Conservation (phyloP, 2,113 vertebrate species). For the Laticauda colubrina region DNA sequence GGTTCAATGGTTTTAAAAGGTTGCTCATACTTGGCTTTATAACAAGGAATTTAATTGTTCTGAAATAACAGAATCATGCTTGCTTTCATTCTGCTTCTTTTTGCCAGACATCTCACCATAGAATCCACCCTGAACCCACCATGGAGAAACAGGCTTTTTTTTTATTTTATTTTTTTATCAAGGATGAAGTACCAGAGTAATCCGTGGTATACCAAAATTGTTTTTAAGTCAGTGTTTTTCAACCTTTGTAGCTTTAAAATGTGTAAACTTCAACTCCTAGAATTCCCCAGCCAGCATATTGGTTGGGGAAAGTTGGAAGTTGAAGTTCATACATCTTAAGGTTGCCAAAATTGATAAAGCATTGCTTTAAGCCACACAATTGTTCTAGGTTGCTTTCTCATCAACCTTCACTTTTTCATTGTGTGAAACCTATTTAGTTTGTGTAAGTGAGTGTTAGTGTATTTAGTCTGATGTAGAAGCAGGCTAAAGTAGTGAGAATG, state of each 20-base stretch:
- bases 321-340: not conserved
- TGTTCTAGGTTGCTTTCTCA: conserved; percentile 64
- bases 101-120: conserved; percentile 54
- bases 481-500: conserved; percentile 28
- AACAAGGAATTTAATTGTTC: conserved; percentile 92
- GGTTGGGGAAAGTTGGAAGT: not conserved
- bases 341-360: not conserved
- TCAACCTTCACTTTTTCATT: conserved; percentile 67
- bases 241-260: not conserved
- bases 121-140: conserved; percentile 61
- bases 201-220: conserved; percentile 60
- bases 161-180: conserved; percentile 32
- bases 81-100: conserved; percentile 62
- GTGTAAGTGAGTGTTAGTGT: conserved; percentile 61
- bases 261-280: not conserved
- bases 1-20: conserved; percentile 86
- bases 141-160: conserved; percentile 69
- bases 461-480: conserved; percentile 50
- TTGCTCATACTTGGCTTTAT: conserved; percentile 84
- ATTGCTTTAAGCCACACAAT: not conserved
- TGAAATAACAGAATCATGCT: conserved; percentile 85
- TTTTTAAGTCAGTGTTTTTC: conserved; percentile 51
- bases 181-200: conserved; percentile 42
- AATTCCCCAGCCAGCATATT: not conserved
- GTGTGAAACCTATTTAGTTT: conserved; percentile 61